phyloP scores from a whole-genome alignment of 2,888 invertebrate species.

The Ichneumoninae sp. region DNA sequence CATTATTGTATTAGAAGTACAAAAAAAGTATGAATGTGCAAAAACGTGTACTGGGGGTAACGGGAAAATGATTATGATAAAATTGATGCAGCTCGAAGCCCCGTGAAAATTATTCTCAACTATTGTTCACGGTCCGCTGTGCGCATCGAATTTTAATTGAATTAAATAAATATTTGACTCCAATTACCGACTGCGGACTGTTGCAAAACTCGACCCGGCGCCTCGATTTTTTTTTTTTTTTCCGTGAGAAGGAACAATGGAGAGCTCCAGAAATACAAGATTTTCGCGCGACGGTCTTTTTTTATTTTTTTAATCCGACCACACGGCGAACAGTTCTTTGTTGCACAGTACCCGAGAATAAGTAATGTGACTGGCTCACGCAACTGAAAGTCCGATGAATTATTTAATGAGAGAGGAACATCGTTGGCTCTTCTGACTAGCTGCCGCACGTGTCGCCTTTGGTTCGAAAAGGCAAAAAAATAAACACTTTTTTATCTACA shows the following conservation, averaged over 20 bases:
- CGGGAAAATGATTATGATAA: background rate
- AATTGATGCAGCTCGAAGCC: background rate
- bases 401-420: constrained; percentile 38
- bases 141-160: background rate
- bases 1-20: no score
- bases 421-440: constrained; percentile 34
- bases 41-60: background rate
- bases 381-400: constrained; percentile 22
- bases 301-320: constrained; percentile 12
- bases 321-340: background rate
- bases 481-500: background rate
- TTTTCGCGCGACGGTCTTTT: background rate
- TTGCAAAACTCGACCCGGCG: background rate
- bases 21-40: background rate
- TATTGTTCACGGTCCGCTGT: background rate
- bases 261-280: background rate
- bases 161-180: background rate
- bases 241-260: background rate
- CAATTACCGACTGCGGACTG: background rate
- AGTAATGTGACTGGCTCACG: constrained; percentile 22
- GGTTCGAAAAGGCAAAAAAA: background rate
- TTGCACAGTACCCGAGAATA: background rate
- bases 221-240: background rate
- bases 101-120: background rate
- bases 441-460: constrained; percentile 11